Evolutionary conservation across 2,888 invertebrate species (phyloP), one percentile per base, ranked within the genome.

Genomic region (Caenorhabditis panamensis): DNA sequence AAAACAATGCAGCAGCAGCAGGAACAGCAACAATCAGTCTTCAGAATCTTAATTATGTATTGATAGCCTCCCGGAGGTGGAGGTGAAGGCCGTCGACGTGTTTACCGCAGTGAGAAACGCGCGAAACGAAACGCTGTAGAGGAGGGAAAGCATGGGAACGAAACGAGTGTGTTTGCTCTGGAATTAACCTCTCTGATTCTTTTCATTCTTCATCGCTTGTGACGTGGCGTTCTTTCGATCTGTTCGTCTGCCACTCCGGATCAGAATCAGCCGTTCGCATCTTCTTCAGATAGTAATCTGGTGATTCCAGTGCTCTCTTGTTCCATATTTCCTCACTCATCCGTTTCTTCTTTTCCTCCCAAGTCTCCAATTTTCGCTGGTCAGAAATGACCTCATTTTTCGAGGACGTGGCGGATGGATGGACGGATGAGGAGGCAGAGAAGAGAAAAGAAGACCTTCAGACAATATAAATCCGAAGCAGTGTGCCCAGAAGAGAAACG

Each of bases 341-440:
- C 44, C 47, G 41, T 31, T 26, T 47, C 16, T 41, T 47, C 26
- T 56, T 61, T 47, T 36, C 36, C 8, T 61, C 41, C 18, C 31
- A 31, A 9, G 37, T 53, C 67, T 47, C 26, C 36, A 56, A 16
- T 53, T 64, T 51, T 54, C 66, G 41, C 58, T 44, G 49, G 36
- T 47, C 63, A 24, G 54, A 64, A 67, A 54, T 76, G 75, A 76
- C 75, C 75, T 67, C 75, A 67, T 76, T 76, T 67, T 62, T 58
- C 62, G 68, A 62, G 63, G 68, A 66, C 59, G 28, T 37, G 51
- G n/a, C 41, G 24, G 36, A n/a, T 9, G 36, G 59, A 61, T 24
- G 24, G 37, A 61, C 13, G 49, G 37, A 36, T 37, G 66, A 53
- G 18, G 22, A 2, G 24, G 62, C 44, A n/a, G 54, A 47, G 49